phyloP scores from a whole-genome alignment of 2,113 vertebrate genomes.

The Anser cygnoides region DNA sequence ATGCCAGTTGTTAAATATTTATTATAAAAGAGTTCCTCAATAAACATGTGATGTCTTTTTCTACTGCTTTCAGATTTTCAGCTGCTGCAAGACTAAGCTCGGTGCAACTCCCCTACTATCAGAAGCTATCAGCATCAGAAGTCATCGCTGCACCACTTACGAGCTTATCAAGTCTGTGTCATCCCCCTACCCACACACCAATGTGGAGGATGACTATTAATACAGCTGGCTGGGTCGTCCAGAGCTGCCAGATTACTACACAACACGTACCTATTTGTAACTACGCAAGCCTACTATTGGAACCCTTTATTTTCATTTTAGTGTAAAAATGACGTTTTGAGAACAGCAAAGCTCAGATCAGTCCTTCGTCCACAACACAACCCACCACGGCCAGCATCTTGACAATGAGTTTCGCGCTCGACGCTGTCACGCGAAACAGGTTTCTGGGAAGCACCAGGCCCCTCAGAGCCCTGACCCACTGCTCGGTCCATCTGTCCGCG shows the following conservation, averaged over 20 bases:
- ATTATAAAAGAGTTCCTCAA: neutral
- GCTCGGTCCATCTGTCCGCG: neutral
- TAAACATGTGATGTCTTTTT: neutral
- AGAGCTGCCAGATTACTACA: neutral
- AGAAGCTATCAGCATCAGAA: slow-evolving; percentile 19
- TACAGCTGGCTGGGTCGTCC: neutral
- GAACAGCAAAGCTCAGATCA: neutral
- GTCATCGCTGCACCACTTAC: neutral
- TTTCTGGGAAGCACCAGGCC: neutral
- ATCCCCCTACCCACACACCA: slow-evolving; percentile 30
- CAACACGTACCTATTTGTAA: neutral
- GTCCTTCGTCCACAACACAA: neutral
- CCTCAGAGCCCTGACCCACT: neutral
- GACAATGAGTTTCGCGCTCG: neutral
- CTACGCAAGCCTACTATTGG: neutral
- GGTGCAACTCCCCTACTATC: neutral
- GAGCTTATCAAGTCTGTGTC: neutral
- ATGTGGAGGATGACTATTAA: slow-evolving; percentile 17
- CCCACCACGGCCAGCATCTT: neutral
- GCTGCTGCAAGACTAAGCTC: neutral
- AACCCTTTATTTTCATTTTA: neutral
- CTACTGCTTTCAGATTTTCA: neutral
- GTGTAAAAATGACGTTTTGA: fast-evolving
- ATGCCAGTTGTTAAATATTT: neutral
- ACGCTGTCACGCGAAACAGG: neutral